phyloP scores from a whole-genome alignment of 2,113 vertebrate species.

The Cyanistes caeruleus region DNA sequence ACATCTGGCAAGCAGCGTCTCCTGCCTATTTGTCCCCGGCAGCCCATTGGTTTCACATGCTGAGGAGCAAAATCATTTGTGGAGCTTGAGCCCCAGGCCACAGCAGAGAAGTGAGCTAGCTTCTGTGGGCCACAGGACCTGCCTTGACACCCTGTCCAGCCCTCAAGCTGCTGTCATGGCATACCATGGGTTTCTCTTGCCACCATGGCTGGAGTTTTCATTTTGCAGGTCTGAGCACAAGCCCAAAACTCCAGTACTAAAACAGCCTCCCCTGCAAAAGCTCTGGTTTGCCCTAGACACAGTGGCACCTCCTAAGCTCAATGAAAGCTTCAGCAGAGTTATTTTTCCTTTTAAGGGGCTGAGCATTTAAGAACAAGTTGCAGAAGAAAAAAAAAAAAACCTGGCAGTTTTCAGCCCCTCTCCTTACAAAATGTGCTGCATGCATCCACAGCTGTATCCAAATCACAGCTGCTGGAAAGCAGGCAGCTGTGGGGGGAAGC shows the following conservation, averaged over 20 bases:
- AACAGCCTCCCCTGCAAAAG: background rate
- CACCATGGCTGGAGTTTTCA: background rate
- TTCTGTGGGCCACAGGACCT: background rate
- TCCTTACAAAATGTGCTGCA: background rate
- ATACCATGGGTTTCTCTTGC: background rate
- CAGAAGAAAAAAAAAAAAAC: background rate
- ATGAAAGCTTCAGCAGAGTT: background rate
- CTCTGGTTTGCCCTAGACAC: background rate
- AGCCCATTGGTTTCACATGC: background rate
- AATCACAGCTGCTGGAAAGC: background rate
- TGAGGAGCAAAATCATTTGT: background rate
- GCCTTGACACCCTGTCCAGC: background rate
- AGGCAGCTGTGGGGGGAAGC: background rate
- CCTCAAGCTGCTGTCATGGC: accelerated
- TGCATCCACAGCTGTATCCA: background rate
- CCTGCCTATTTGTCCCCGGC: background rate
- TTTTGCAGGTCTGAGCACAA: background rate
- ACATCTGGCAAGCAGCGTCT: accelerated
- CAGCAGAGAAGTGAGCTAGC: background rate
- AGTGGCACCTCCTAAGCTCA: background rate
- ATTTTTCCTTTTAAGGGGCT: constrained; percentile 49
- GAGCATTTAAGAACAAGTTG: background rate
- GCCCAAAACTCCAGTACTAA: background rate
- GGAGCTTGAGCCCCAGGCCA: background rate
- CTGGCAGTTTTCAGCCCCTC: background rate